Base-by-base conservation (phyloP, 1,140 invertebrate genomes). In the Leucophenga varia region DNA sequence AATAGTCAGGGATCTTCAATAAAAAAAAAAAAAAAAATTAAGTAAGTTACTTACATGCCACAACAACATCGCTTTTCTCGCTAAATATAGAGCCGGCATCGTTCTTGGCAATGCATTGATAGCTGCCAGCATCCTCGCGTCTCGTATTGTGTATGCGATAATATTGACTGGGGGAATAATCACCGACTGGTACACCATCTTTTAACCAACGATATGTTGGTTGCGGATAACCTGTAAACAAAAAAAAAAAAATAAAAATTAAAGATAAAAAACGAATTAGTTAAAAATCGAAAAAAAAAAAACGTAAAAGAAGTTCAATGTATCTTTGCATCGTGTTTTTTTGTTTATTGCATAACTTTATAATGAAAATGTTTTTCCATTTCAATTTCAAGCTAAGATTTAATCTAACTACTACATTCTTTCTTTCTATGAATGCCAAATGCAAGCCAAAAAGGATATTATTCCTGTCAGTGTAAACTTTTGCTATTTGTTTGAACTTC, bases 11-110 rank as follows among this genome's bases (percentile, higher is more conserved):
- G n/a, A n/a, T n/a, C n/a, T n/a, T n/a, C n/a, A n/a, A n/a, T n/a
- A n/a, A n/a, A n/a, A n/a, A n/a, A n/a, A n/a, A n/a, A n/a, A n/a
- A n/a, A n/a, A n/a, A n/a, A n/a, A n/a, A n/a, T n/a, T n/a, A n/a
- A n/a, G n/a, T n/a, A n/a, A n/a, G n/a, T n/a, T 64, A 87, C 90
- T 89, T 84, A 95, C 93, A 95, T 31, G 92, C 92, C 42, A 95
- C 90, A 37, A 87, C 82, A 39, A 97, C 85, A 55, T 86, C 81
- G 60, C 90, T 88, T 75, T 89, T 88, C 64, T 94, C 87, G 73
- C 91, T 94, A 68, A 93, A 85, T 72, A 96, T 89, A 36, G 91
- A 88, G 32, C 93, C 93, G 36, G 90, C 91, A 55, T 88, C 85
- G 76, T 95, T 96, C 47, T 84, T 84, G 8, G 93, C 93, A 37